These are phyloP conservation scores for Gallirallus australis DNA, from an alignment of 2,797 vertebrate genomes.

Conservation along the genomic window DNA sequence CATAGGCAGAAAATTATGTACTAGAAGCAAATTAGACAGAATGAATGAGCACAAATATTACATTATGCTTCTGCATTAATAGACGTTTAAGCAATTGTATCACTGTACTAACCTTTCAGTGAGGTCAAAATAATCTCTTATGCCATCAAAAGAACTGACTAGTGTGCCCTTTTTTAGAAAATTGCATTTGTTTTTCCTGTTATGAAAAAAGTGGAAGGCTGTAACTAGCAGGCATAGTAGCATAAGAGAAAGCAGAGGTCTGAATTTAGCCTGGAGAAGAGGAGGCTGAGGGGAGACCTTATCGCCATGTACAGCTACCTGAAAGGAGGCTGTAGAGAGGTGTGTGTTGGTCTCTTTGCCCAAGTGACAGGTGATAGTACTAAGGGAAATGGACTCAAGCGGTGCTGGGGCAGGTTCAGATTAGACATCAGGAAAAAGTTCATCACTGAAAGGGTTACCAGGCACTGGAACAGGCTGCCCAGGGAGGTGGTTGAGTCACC, in stretches of 20 bases:
- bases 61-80: background rate
- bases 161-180: background rate
- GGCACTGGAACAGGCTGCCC: too few relatives aligned
- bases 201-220: background rate
- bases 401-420: too few relatives aligned
- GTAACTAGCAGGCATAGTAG: background rate
- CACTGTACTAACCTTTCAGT: background rate
- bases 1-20: background rate
- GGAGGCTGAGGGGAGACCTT: too few relatives aligned
- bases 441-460: too few relatives aligned
- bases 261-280: background rate
- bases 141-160: background rate
- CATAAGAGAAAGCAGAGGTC: background rate
- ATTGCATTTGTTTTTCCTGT: background rate
- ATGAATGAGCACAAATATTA: background rate
- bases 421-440: too few relatives aligned
- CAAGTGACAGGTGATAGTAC: too few relatives aligned
- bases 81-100: background rate
- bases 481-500: too few relatives aligned
- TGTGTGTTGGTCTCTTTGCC: too few relatives aligned
- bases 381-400: too few relatives aligned
- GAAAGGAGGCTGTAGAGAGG: too few relatives aligned
- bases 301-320: too few relatives aligned
- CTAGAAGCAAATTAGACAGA: background rate
- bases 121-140: background rate